phyloP scores from a whole-genome alignment of 2,797 vertebrate genomes.

The Aselliscus stoliczkanus region DNA sequence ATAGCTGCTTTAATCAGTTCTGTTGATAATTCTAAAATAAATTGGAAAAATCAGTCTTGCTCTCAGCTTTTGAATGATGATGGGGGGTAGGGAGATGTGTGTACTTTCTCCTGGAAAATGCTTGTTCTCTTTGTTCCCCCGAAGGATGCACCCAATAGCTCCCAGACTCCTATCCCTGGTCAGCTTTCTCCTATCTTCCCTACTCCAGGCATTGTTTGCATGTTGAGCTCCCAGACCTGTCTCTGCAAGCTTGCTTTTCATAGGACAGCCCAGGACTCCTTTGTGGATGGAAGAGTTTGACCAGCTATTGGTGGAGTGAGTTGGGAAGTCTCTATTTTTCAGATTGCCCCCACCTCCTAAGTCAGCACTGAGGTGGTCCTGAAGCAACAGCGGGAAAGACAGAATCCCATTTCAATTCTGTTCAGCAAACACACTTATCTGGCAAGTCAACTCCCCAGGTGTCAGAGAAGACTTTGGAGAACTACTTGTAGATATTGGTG shows the following conservation, averaged over 20 bases:
- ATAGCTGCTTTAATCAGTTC: slow-evolving; percentile 76
- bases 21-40: slow-evolving; percentile 78
- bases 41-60: slow-evolving; percentile 67
- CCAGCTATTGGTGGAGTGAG: fast-evolving
- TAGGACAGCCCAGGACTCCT: too few species aligned
- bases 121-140: neutral
- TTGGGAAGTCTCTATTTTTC: neutral
- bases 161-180: fast-evolving
- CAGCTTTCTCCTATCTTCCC: neutral
- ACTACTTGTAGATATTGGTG: too few species aligned
- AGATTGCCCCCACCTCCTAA: fast-evolving
- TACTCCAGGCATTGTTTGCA: fast-evolving
- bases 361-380: neutral
- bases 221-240: neutral
- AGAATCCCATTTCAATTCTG: neutral
- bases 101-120: slow-evolving; percentile 42
- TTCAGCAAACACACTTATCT: neutral
- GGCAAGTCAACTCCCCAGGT: neutral
- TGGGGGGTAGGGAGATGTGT: neutral
- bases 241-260: fast-evolving
- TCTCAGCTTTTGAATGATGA: slow-evolving; percentile 57
- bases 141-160: neutral
- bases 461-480: neutral
- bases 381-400: neutral
- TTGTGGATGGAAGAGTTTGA: fast-evolving